A percentile compares a stretch with the other conserved stretches of the same genome.
phyloP scores from a whole-genome alignment of 2,113 vertebrate genomes.

The Gymnocephalus cernua region DNA sequence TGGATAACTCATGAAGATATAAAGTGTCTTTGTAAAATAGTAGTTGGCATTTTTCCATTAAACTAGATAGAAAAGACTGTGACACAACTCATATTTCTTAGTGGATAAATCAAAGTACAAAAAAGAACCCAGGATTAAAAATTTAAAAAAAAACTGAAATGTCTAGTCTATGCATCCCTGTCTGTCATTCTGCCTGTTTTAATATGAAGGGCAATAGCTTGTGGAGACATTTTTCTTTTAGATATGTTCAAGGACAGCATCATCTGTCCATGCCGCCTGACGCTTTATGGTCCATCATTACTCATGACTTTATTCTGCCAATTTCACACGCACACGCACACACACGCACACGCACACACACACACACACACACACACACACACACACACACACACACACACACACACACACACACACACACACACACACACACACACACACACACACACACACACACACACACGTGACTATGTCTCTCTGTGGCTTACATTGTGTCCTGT shows the following conservation, averaged over 20 bases:
- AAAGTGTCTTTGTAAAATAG: neutral
- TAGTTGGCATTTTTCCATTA: neutral
- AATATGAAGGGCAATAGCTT: slow-evolving; percentile 45
- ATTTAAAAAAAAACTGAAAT: slow-evolving; percentile 14
- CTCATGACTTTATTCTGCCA: slow-evolving; percentile 37
- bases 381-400: no score
- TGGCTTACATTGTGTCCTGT: neutral
- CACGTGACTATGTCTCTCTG: neutral
- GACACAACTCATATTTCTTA: neutral
- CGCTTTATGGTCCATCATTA: slow-evolving; percentile 29
- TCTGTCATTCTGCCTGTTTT: slow-evolving; percentile 53
- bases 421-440: no score
- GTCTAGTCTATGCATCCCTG: slow-evolving; percentile 14
- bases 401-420: no score
- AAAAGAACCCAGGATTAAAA: slow-evolving; percentile 8
- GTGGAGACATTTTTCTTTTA: slow-evolving; percentile 47
- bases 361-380: no score
- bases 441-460: no score
- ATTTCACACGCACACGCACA: no score
- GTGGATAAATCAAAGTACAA: slow-evolving; percentile 20
- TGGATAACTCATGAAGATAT: neutral
- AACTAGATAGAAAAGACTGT: neutral
- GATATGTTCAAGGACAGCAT: slow-evolving; percentile 55
- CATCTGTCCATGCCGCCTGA: neutral
- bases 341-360: no score